These are phyloP conservation scores for Acheta domesticus DNA, from an alignment of 2,888 invertebrate genomes.

Conservation along the genomic window DNA sequence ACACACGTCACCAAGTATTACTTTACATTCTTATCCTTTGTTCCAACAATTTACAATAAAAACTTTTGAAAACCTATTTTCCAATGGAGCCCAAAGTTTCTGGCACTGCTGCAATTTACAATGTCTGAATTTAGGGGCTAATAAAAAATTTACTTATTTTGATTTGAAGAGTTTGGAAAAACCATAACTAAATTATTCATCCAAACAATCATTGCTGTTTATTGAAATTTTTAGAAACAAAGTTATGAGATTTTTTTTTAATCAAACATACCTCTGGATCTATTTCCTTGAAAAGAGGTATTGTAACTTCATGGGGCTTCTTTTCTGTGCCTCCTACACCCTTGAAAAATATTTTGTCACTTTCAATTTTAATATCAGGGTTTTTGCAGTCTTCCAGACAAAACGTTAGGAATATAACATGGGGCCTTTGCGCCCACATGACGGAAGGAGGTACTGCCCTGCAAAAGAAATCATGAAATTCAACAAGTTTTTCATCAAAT, in stretches of 20 bases:
- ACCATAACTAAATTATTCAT: no score
- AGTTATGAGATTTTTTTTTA: conserved; percentile 19
- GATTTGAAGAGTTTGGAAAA: no score
- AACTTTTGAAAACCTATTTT: no score
- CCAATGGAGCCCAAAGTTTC: no score
- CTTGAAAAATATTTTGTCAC: conserved; percentile 68
- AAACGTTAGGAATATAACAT: conserved; percentile 80
- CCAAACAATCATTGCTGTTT: no score
- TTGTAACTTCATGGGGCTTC: conserved; percentile 77
- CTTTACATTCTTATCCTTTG: no score
- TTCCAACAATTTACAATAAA: no score
- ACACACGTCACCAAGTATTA: no score
- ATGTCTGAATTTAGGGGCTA: no score
- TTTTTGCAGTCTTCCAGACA: conserved; percentile 86
- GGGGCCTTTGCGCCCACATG: conserved; percentile 89
- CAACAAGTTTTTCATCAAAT: background rate
- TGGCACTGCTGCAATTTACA: no score
- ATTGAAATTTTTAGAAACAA: background rate
- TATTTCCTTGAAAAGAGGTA: conserved; percentile 79
- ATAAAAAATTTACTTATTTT: no score
- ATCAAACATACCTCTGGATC: conserved; percentile 63
- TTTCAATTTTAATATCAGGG: conserved; percentile 70
- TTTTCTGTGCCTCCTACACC: conserved; percentile 81
- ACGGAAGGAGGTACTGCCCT: conserved; percentile 75
- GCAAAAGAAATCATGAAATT: conserved; percentile 41